These are phyloP conservation scores for Arctopsyche grandis DNA, from an alignment of 1,140 invertebrate genomes.

Conservation along the genomic window DNA sequence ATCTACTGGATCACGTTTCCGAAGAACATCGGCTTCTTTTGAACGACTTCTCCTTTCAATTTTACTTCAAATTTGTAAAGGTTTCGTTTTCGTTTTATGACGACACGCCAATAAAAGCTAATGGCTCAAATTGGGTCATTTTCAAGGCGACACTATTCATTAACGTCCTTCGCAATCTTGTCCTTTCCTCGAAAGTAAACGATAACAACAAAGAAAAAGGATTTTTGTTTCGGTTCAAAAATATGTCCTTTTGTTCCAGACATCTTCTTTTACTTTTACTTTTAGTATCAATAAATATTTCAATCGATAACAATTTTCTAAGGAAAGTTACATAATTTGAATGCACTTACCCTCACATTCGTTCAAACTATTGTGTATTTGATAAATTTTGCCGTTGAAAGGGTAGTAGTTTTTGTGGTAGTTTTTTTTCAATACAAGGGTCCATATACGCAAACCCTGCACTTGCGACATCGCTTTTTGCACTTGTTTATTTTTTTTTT, in stretches of 20 bases:
- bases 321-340: background rate
- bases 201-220: background rate
- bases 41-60: background rate
- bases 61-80: background rate
- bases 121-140: conserved; percentile 18
- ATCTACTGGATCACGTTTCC: background rate
- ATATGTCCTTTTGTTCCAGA: background rate
- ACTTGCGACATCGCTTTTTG: background rate
- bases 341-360: background rate
- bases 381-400: background rate
- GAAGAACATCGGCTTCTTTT: background rate
- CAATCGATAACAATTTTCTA: background rate
- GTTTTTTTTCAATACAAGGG: conserved; percentile 32
- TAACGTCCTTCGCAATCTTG: background rate
- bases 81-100: conserved; percentile 25
- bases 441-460: background rate
- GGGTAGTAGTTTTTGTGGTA: conserved; percentile 27
- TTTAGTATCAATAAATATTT: background rate
- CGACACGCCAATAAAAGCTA: conserved; percentile 14
- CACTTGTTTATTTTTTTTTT: conserved; percentile 30
- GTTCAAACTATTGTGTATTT: background rate
- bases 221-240: background rate
- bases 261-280: background rate
- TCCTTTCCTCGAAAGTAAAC: background rate
- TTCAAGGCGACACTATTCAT: background rate